Percentiles rank a stretch among this genome's conserved stretches.
These are phyloP conservation scores for Chaetodon trifascialis DNA, from an alignment of 2,113 vertebrate genomes.

Conservation along the genomic window DNA sequence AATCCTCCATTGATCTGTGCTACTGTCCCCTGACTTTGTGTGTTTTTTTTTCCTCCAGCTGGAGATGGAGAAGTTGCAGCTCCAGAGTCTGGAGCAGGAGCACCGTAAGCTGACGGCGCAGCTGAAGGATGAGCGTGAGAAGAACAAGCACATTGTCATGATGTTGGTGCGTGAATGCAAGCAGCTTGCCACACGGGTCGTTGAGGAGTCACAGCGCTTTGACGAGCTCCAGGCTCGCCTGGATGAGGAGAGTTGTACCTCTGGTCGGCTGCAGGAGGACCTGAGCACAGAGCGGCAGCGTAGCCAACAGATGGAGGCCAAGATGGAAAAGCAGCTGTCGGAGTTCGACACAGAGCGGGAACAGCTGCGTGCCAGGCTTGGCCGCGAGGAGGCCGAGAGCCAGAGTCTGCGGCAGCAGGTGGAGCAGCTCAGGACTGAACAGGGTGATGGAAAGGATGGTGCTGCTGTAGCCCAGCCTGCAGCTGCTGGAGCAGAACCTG, in stretches of 20 bases:
- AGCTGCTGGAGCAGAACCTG: slow-evolving; percentile 70
- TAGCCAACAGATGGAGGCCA: slow-evolving; percentile 90
- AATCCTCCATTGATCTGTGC: neutral
- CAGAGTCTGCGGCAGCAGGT: slow-evolving; percentile 92
- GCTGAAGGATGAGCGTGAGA: slow-evolving; percentile 95
- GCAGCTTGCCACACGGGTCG: slow-evolving; percentile 91
- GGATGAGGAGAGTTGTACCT: slow-evolving; percentile 90
- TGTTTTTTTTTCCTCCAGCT: slow-evolving; percentile 83
- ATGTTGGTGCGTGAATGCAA: slow-evolving; percentile 98
- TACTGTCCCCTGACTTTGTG: neutral
- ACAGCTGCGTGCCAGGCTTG: slow-evolving; percentile 93
- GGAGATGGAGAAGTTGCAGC: slow-evolving; percentile 95
- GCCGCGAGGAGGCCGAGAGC: slow-evolving; percentile 93
- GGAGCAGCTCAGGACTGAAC: slow-evolving; percentile 91
- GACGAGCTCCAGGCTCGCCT: slow-evolving; percentile 90
- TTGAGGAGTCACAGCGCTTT: slow-evolving; percentile 93
- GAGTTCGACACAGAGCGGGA: slow-evolving; percentile 96
- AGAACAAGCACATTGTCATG: slow-evolving; percentile 96
- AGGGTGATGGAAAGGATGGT: slow-evolving; percentile 80
- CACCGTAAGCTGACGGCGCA: slow-evolving; percentile 91
- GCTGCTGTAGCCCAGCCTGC: slow-evolving; percentile 77
- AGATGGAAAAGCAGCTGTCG: slow-evolving; percentile 96
- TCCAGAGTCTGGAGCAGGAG: slow-evolving; percentile 93
- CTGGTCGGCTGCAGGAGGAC: slow-evolving; percentile 88
- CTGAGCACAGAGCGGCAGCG: slow-evolving; percentile 88